phyloP scores from a whole-genome alignment of 2,113 vertebrate genomes.

The Cervus canadensis region DNA sequence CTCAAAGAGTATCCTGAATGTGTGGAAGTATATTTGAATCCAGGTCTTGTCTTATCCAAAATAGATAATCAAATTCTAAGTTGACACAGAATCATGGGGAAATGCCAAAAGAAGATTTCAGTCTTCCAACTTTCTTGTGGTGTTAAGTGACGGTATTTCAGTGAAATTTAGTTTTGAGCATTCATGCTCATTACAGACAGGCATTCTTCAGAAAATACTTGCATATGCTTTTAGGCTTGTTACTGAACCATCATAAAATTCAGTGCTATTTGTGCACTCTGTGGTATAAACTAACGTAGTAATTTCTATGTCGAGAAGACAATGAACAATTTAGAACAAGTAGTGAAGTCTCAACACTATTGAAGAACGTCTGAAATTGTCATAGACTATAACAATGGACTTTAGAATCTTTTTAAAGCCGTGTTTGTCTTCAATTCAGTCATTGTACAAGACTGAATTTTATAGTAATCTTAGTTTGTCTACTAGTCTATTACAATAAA shows the following conservation, averaged over 20 bases:
- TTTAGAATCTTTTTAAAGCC: constrained; percentile 24
- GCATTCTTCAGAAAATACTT: constrained; percentile 34
- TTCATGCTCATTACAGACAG: neutral
- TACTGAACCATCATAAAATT: neutral
- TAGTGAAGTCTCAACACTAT: neutral
- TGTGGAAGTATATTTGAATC: neutral
- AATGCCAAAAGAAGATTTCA: neutral
- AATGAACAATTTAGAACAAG: neutral
- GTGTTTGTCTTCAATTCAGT: neutral
- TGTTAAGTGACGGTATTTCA: neutral
- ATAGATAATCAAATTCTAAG: constrained; percentile 17
- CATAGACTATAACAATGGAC: neutral
- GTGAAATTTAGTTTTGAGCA: constrained; percentile 23
- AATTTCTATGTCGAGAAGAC: neutral
- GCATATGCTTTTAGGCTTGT: neutral
- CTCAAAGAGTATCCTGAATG: neutral
- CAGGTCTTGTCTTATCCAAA: neutral
- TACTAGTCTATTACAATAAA: neutral
- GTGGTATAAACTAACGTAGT: neutral
- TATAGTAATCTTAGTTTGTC: neutral
- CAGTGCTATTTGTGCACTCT: neutral
- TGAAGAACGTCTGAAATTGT: neutral
- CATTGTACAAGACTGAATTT: neutral
- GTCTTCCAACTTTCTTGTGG: constrained; percentile 17
- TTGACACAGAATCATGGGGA: constrained; percentile 30